Base-by-base conservation (phyloP, 1,140 invertebrate genomes). In the Parapsyche elsis region DNA sequence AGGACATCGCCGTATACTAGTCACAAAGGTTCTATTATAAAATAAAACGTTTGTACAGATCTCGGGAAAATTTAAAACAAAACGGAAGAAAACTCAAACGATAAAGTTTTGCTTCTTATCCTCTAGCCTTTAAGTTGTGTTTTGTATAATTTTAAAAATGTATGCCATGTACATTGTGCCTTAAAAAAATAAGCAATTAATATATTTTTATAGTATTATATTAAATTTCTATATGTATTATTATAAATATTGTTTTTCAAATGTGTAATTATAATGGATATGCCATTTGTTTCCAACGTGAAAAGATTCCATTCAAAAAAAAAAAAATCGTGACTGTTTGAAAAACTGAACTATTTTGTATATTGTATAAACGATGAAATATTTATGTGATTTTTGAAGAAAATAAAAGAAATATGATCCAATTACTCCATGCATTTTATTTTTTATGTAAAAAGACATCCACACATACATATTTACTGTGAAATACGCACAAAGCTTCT, bases 91-190 rank as follows among this genome's bases (percentile, higher is more conserved):
- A 46, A 76, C 9, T 73, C 59, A 23, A 23, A 23, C 49, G 46
- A 0, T 23, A 16, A 76, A 59, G 38, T 80, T 80, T 70, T 26
- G 10, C 26, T 16, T 49, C 30, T 24, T 30, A 30, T 67, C 57
- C 45, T 64, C 30, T 75, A 80, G 21, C 5, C 9, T 45, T 9
- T 78, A 78, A 78, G 44, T 16, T 75, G 59, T 78, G 78, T 83
- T 81, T 80, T 70, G 73, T 80, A 78, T 71, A 46, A 57, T 81
- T 12, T 67, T 24, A 30, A 12, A 26, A 83, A 78, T 49, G 12
- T 81, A 74, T 77, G 83, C 83, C 83, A 83, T 83, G 83, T 83
- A 83, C 71, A 83, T 80, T 81, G 83, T 83, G 83, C 83, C 83
- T 83, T 83, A 82, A 83, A 78, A 81, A 75, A 83, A 70, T 81